Base-by-base conservation (phyloP, 2,888 invertebrate species). In the Drosophila niveifrons region DNA sequence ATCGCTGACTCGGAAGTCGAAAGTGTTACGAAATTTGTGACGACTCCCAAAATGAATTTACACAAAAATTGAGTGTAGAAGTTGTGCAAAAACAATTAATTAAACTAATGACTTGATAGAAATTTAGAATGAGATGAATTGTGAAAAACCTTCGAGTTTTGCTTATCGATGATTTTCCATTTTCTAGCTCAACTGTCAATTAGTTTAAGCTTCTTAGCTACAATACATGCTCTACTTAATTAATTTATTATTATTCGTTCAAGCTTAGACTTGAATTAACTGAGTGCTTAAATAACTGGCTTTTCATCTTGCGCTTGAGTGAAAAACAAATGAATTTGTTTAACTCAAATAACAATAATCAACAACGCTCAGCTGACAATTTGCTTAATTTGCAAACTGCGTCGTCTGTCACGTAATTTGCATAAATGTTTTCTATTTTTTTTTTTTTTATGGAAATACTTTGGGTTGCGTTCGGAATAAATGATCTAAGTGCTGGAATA, bases 81-180 rank as follows among this genome's bases (percentile, higher is more conserved):
- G 56, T 61, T 75, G 70, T 67, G 55, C 23, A 68, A 70, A 69
- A 82, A 81, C 75, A 76, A 86, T 86, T 86, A 86, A 86, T 86
- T 86, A 79, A 79, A 65, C 69, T 81, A 86, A 86, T 88, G 85
- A 86, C 81, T 85, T 66, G 79, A 68, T 74, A 63, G 72, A 84
- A 83, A 75, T 67, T 52, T 50, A 23, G 51, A 51, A 39, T 56
- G 15, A 43, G 52, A 15, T 47, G 28, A 47, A 29, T 31, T 28
- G 43, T 17, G 43, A 23, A 52, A 65, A 36, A 57, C 47, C 34
- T 58, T 58, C 4, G 18, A 44, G 23, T 46, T 66, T 51, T 57
- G 29, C 31, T 50, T 39, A 29, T 53, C 29, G 59, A 61, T 50
- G 55, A 29, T 58, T 55, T 50, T 43, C 11, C 34, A 23, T 9